Evolutionary conservation across 2,888 invertebrate genomes (phyloP), one percentile per base, ranked within the genome.

Genomic region (Bellardia bayeri): DNA sequence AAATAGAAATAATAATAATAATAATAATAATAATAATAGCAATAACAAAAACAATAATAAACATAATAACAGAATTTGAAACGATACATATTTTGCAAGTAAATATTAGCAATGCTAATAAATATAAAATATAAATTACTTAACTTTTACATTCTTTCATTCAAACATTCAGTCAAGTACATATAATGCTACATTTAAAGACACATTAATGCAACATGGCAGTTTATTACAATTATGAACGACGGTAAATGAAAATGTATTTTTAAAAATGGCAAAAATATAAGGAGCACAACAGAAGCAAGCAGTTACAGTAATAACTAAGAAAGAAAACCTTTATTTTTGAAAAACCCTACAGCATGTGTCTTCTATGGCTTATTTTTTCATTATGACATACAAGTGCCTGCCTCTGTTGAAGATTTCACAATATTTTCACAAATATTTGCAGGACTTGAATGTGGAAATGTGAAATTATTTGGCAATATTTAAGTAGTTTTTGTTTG

Each of bases 51-150:
- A 13, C 37, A 14, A 61, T 72, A 42, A 58, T 42, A 72, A 74
- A 14, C 37, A 14, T 61, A 61, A 61, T 33, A 61, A 61, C 37
- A 37, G 37, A 61, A 16, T 33, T 72, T 33, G 6, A 37, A 23
- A 23, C 23, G 23, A 37, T 74, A 33, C 13, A 33, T 74, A 33
- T 45, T 74, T 45, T 45, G 58, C 45, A 58, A 72, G 58, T 61
- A 58, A 72, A 58, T 72, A 58, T 42, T 42, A 58, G 58, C 45
- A 30, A 42, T n/a, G 30, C 11, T 30, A 30, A 74, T 30, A 30
- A 74, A 72, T 58, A 9, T 23, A 23, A 13, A 45, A 45, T 11
- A 37, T 37, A 56, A 58, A 74, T 56, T 8, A 74, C 23, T 58
- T 23, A 7, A 45, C 42, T 37, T 49, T 13, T 49, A 49, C 42